phyloP scores from a whole-genome alignment of 2,888 invertebrate species.

The Tenthredo livida region DNA sequence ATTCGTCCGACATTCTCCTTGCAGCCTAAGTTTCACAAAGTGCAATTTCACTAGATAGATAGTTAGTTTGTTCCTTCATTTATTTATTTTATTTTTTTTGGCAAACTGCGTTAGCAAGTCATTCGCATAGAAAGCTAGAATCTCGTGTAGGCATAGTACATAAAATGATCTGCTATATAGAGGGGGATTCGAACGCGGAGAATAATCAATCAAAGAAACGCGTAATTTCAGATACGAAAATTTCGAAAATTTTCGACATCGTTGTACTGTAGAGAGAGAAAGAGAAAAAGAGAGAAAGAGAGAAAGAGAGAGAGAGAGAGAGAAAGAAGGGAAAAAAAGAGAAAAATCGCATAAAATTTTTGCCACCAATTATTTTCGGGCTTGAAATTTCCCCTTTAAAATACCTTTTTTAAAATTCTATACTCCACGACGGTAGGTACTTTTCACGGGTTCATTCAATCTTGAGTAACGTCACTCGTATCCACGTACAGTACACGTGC shows the following conservation, averaged over 20 bases:
- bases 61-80: background rate
- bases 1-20: background rate
- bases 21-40: background rate
- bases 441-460: background rate
- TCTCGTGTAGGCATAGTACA: background rate
- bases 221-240: too few species aligned
- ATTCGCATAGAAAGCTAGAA: background rate
- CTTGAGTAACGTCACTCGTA: background rate
- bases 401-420: too few species aligned
- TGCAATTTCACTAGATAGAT: constrained; percentile 3
- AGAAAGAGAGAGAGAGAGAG: too few species aligned
- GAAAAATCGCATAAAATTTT: too few species aligned
- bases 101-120: background rate
- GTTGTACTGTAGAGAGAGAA: too few species aligned
- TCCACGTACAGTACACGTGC: background rate
- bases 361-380: too few species aligned
- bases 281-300: too few species aligned
- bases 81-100: background rate
- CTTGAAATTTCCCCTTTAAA: too few species aligned
- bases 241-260: too few species aligned
- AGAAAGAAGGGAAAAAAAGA: too few species aligned
- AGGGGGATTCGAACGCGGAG: background rate
- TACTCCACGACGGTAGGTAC: too few species aligned
- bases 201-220: background rate
- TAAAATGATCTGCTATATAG: background rate